These are phyloP conservation scores for Panzeria rudis DNA, from an alignment of 2,888 invertebrate genomes.

Conservation along the genomic window DNA sequence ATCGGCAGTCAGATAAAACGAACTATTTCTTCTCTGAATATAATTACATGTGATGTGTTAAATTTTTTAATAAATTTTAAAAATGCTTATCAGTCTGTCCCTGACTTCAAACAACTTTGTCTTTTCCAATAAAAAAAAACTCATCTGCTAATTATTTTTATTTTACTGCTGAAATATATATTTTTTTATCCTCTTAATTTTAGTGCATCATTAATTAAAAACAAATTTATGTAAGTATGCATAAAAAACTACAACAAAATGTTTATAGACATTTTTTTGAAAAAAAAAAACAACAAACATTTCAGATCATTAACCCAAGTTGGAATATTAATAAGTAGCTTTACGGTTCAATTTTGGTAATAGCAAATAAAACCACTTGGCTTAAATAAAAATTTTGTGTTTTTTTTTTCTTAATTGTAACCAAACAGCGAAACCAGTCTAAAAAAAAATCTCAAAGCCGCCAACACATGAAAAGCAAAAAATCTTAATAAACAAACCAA, in stretches of 20 bases:
- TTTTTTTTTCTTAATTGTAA: conserved; percentile 45
- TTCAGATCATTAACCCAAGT: conserved; percentile 65
- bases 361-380: conserved; percentile 57
- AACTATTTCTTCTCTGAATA: no score
- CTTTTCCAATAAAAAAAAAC: not conserved
- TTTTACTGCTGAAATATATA: not conserved
- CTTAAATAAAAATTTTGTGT: conserved; percentile 32
- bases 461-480: conserved; percentile 6
- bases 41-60: no score
- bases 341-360: conserved; percentile 44
- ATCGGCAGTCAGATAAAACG: no score
- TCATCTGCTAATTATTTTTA: conserved; percentile 3
- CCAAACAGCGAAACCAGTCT: conserved; percentile 31
- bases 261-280: no score
- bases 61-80: no score
- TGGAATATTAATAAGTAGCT: conserved; percentile 59
- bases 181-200: conserved; percentile 15
- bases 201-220: not conserved
- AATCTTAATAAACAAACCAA: not conserved
- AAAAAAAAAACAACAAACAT: conserved; percentile 18
- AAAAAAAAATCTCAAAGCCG: conserved; percentile 35
- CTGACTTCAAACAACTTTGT: no score
- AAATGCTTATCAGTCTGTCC: no score
- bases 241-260: not conserved
- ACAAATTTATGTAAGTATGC: not conserved